A percentile compares a stretch with the other conserved stretches of the same genome.
phyloP scores from a whole-genome alignment of 1,140 invertebrate species.

The Aphis gossypii region DNA sequence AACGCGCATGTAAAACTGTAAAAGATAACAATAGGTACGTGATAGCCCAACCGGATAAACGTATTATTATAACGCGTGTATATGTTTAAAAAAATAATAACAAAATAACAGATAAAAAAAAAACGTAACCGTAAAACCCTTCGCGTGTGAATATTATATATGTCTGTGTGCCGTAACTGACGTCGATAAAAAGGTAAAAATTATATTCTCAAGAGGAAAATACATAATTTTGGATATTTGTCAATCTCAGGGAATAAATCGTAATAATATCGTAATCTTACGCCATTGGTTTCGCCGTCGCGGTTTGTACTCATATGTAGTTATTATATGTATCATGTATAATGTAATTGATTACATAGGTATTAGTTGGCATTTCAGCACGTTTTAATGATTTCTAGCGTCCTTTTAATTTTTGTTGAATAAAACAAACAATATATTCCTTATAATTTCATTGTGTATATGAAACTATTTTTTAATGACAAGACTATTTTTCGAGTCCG shows the following conservation, averaged over 20 bases:
- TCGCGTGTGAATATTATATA: background rate
- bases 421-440: background rate
- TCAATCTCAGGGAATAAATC: background rate
- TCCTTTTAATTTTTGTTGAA: background rate
- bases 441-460: background rate
- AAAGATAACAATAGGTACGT: constrained; percentile 56
- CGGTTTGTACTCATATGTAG: too few species aligned
- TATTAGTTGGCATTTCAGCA: background rate
- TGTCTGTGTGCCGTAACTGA: background rate
- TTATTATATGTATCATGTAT: background rate
- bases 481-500: background rate
- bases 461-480: background rate
- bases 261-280: background rate
- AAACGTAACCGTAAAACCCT: constrained; percentile 15
- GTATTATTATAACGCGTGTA: constrained; percentile 46
- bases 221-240: background rate
- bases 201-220: background rate
- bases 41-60: constrained; percentile 56
- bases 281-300: background rate
- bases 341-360: background rate
- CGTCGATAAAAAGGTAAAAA: background rate
- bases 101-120: background rate
- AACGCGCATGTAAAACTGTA: constrained; percentile 54
- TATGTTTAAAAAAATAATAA: background rate
- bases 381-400: background rate